Conservation (phyloP, 2,797 vertebrate genomes). For the Mallotus villosus region DNA sequence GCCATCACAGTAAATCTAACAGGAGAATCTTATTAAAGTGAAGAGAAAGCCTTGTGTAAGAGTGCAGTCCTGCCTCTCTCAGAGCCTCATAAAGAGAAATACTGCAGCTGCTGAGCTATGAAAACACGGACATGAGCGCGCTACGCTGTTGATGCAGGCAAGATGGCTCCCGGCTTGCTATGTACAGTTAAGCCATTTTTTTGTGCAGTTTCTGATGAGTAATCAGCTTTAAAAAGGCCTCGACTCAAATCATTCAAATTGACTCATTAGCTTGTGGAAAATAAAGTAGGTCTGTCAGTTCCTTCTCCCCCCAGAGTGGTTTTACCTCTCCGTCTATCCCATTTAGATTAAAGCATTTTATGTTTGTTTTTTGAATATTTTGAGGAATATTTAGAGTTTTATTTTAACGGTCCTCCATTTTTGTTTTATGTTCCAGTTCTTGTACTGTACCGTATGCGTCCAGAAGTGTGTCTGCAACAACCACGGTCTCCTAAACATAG, state of each 20-base stretch:
- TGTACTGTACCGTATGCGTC: too few species aligned
- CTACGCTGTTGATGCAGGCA: conserved; percentile 46
- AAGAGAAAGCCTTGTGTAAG: conserved; percentile 84
- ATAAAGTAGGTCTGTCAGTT: neutral
- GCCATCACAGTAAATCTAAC: conserved; percentile 88
- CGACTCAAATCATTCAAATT: neutral
- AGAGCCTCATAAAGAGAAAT: conserved; percentile 81
- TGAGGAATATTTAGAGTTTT: neutral
- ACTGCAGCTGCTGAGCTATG: conserved; percentile 87
- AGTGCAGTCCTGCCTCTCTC: conserved; percentile 79
- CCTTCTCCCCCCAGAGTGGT: neutral
- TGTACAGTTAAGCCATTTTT: neutral
- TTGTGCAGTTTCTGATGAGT: neutral
- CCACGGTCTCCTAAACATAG: conserved; percentile 27
- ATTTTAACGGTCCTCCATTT: neutral
- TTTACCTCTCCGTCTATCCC: neutral
- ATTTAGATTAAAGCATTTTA: neutral
- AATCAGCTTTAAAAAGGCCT: neutral
- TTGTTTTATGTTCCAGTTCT: neutral
- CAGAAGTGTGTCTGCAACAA: neutral
- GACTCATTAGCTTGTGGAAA: neutral
- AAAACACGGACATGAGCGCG: conserved; percentile 77
- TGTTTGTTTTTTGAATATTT: neutral
- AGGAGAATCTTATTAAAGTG: conserved; percentile 87
- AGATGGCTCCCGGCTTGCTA: conserved; percentile 16